Conservation (phyloP, 2,888 invertebrate genomes). For the Sphaeridia pumilis region DNA sequence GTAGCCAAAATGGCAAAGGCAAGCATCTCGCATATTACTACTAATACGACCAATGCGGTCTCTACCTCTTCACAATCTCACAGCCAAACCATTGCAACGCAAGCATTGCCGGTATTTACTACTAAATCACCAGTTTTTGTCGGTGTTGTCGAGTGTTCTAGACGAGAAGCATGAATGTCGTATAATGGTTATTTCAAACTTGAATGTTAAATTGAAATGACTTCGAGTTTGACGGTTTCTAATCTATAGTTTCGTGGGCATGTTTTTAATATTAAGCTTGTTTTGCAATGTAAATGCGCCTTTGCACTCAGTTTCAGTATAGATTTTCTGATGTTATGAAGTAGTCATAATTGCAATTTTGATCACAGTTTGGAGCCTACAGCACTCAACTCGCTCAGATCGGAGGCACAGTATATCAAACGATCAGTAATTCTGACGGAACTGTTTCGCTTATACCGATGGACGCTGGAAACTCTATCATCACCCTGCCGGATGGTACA, state of each 20-base stretch:
- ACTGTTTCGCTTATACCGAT: conserved; percentile 92
- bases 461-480: conserved; percentile 84
- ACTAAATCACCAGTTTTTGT: conserved; percentile 4
- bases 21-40: conserved; percentile 52
- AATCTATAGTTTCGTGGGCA: too few relatives aligned
- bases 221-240: too few relatives aligned
- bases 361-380: conserved; percentile 9
- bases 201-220: too few relatives aligned
- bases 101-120: conserved; percentile 30
- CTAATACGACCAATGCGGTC: conserved; percentile 19
- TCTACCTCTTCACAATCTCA: conserved; percentile 25
- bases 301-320: too few relatives aligned
- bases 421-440: conserved; percentile 92
- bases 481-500: conserved; percentile 88
- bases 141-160: too few relatives aligned
- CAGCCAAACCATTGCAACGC: conserved; percentile 33
- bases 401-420: conserved; percentile 82
- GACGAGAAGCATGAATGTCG: too few relatives aligned
- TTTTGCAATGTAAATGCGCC: too few relatives aligned
- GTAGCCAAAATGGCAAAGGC: conserved; percentile 53
- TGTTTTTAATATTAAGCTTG: too few relatives aligned
- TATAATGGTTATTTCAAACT: too few relatives aligned
- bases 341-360: too few relatives aligned
- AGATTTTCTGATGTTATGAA: too few relatives aligned
- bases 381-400: conserved; percentile 51